phyloP scores from a whole-genome alignment of 1,140 invertebrate genomes.

The Acromyrmex charruanus region DNA sequence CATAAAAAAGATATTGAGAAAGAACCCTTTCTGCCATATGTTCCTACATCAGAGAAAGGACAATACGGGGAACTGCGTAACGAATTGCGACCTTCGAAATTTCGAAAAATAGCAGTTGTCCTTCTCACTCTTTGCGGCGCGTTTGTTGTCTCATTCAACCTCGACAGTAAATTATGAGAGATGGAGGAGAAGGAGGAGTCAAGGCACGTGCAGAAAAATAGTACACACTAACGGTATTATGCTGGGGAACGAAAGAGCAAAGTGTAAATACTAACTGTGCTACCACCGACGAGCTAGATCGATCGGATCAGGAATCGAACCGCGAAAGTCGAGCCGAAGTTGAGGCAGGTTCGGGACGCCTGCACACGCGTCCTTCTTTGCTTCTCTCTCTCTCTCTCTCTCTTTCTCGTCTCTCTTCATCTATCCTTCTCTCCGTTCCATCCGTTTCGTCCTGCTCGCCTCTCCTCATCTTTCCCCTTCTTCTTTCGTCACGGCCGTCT shows the following conservation, averaged over 20 bases:
- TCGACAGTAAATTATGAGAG: neutral
- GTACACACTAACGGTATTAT: constrained; percentile 26
- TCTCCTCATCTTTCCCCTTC: constrained; percentile 49
- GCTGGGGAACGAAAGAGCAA: constrained; percentile 38
- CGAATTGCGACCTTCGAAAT: neutral
- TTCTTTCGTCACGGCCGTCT: constrained; percentile 65
- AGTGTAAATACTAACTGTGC: constrained; percentile 66
- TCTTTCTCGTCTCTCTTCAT: constrained; percentile 24
- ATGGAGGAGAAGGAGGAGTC: neutral
- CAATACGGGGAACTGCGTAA: neutral
- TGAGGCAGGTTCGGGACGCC: constrained; percentile 84
- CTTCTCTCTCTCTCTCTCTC: constrained; percentile 44
- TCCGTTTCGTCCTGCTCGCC: constrained; percentile 26
- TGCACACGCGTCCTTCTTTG: constrained; percentile 61
- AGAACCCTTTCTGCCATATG: neutral
- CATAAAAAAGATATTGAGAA: neutral
- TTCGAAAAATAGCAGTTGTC: constrained; percentile 16
- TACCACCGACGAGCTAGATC: constrained; percentile 70
- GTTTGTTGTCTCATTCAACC: constrained; percentile 49
- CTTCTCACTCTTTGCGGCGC: neutral
- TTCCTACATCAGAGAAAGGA: neutral
- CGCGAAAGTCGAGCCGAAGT: constrained; percentile 83
- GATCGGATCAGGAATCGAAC: constrained; percentile 84
- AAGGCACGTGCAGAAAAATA: constrained; percentile 12
- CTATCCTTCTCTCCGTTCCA: constrained; percentile 19